Percentiles rank a stretch among this genome's conserved stretches.
Evolutionary conservation across 2,797 vertebrate genomes (phyloP).

Genomic region (Gambusia yucatana): DNA sequence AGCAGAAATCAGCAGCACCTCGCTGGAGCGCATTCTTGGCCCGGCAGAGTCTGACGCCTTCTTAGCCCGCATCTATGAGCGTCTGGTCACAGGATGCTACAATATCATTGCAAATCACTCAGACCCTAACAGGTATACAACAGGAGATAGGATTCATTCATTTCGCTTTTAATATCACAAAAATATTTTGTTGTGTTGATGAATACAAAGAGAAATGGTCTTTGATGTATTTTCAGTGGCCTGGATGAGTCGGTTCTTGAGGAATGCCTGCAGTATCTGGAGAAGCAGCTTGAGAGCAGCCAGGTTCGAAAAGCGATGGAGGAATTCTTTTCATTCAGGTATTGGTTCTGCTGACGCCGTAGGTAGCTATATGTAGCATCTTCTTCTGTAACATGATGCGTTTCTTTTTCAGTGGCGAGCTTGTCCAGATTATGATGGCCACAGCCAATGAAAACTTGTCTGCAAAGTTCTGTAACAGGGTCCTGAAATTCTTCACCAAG

Average conservation of each 20-base stretch:
- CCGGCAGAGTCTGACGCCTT: conserved; percentile 95
- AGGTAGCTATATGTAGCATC: neutral
- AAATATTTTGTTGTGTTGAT: neutral
- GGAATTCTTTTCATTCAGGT: conserved; percentile 98
- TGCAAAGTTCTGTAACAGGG: conserved; percentile 97
- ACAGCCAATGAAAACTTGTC: conserved; percentile 97
- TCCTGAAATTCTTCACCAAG: conserved; percentile 98
- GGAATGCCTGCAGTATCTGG: conserved; percentile 95
- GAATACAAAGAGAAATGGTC: neutral
- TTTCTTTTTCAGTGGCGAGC: conserved; percentile 85
- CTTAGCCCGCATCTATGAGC: conserved; percentile 93
- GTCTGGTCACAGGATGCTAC: conserved; percentile 94
- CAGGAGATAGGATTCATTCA: neutral
- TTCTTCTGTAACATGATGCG: neutral
- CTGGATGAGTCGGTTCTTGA: conserved; percentile 95
- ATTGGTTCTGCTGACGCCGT: conserved; percentile 12
- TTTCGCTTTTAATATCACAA: neutral
- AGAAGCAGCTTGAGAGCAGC: conserved; percentile 95
- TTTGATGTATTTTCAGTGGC: conserved; percentile 78
- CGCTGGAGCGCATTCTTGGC: conserved; percentile 93
- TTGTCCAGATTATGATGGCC: conserved; percentile 99
- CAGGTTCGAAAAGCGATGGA: conserved; percentile 98
- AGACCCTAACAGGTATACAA: conserved; percentile 89
- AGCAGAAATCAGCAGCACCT: conserved; percentile 94
- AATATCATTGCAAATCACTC: conserved; percentile 95